Evolutionary conservation across 2,888 invertebrate species (phyloP), one percentile per base, ranked within the genome.

Genomic region (Lasioglossum villosulum): DNA sequence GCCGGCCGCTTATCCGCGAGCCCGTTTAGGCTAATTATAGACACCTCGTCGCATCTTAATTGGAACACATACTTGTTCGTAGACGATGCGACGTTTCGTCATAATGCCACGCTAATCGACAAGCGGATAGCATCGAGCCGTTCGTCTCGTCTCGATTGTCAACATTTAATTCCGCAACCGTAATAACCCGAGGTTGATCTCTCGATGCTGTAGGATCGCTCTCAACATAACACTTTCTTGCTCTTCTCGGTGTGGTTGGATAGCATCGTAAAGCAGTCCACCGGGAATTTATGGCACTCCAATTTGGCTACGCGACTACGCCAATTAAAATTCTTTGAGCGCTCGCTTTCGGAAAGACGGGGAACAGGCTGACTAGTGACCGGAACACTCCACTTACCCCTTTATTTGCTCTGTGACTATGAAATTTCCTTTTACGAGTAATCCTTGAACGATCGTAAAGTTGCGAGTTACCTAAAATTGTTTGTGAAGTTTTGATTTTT

Each of bases 1-100:
- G 27, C 27, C 59, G 23, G 34, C 56, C 75, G 71, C 52, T 71
- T 75, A 76, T 76, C 66, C 59, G 42, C 48, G 27, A 4, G 16
- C 23, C 79, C 23, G 34, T 71, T 48, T 78, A 73, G 79, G 45
- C 39, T 80, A 77, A 34, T 59, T 30, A 37, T 45, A 75, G 42
- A 63, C 42, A 75, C 59, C 56, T 63, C 27, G 59, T 42, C 30
- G 59, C 37, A 75, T 75, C 63, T 30, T 42, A 59, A 42, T 63
- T 23, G 19, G 27, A 66, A 75, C 75, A 30, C 8, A 30, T 8
- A 52, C 27, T 2, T 12, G 27, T n/a, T n/a, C n/a, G n/a, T 5
- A 8, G 23, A 2, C 27, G 27, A 5, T 19, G 19, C 48, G 48
- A 52, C 23, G 37, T 63, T 42, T 59, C n/a, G 10, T 37, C 12